Conservation (phyloP, 2,888 invertebrate species). For the Epinotia demarniana region DNA sequence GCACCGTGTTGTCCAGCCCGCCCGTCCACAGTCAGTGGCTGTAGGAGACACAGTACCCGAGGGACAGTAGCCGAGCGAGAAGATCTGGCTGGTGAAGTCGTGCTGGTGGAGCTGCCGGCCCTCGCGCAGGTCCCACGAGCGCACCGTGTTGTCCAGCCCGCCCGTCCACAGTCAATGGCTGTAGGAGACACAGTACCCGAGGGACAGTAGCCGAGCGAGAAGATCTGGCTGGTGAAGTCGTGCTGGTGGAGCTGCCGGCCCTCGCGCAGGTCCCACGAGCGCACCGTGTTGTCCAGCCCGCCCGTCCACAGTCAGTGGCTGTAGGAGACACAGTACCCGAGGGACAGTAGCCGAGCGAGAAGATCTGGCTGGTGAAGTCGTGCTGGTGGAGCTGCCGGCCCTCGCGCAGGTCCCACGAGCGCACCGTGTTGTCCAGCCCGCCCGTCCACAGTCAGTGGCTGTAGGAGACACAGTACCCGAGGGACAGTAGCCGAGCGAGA, state of each 20-base stretch:
- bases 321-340: slow-evolving; percentile 82
- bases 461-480: slow-evolving; percentile 82
- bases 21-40: no score
- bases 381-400: slow-evolving; percentile 97
- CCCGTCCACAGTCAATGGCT: no score
- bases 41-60: slow-evolving; percentile 82
- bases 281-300: slow-evolving; percentile 97
- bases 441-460: slow-evolving; percentile 89
- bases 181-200: slow-evolving; percentile 82
- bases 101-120: slow-evolving; percentile 97
- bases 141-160: slow-evolving; percentile 83
- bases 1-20: slow-evolving; percentile 86
- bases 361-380: slow-evolving; percentile 96
- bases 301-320: slow-evolving; percentile 88
- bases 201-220: slow-evolving; percentile 95
- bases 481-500: slow-evolving; percentile 95
- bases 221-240: slow-evolving; percentile 96
- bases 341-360: slow-evolving; percentile 95
- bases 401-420: slow-evolving; percentile 98
- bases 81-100: slow-evolving; percentile 96
- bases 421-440: slow-evolving; percentile 97
- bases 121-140: slow-evolving; percentile 98
- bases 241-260: slow-evolving; percentile 97
- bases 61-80: slow-evolving; percentile 95
- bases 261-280: slow-evolving; percentile 98